Conservation (phyloP, 2,113 vertebrate genomes). For the Osmerus eperlanus region DNA sequence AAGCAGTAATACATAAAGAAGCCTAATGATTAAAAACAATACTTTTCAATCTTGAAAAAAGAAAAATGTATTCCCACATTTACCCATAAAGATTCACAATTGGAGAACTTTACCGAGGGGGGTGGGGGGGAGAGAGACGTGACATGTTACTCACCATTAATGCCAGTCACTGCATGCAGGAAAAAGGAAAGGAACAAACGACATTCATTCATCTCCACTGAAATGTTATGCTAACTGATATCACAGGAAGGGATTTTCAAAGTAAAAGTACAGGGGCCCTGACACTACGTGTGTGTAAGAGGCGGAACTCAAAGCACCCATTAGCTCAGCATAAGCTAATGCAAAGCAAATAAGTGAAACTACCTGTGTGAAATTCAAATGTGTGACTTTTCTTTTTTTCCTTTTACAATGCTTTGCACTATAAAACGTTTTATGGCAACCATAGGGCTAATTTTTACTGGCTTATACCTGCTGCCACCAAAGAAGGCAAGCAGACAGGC, state of each 20-base stretch:
- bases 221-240: slow-evolving; percentile 13
- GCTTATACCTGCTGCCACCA: slow-evolving; percentile 70
- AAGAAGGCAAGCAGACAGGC: slow-evolving; percentile 10
- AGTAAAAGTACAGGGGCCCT: background rate
- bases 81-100: background rate
- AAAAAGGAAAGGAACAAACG: slow-evolving; percentile 27
- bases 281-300: background rate
- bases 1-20: background rate
- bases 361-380: slow-evolving; percentile 51
- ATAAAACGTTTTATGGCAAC: slow-evolving; percentile 69
- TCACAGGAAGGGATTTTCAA: slow-evolving; percentile 1
- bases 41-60: background rate
- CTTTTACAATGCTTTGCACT: slow-evolving; percentile 53
- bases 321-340: no score
- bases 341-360: slow-evolving; percentile 37
- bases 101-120: no score
- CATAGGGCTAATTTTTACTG: slow-evolving; percentile 67
- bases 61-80: background rate
- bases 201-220: slow-evolving; percentile 16
- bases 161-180: slow-evolving; percentile 53
- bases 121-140: background rate
- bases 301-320: background rate
- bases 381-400: slow-evolving; percentile 23
- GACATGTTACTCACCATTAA: slow-evolving; percentile 59
- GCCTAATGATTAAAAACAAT: background rate